phyloP scores from a whole-genome alignment of 2,113 vertebrate genomes.

The Edolisoma coerulescens region DNA sequence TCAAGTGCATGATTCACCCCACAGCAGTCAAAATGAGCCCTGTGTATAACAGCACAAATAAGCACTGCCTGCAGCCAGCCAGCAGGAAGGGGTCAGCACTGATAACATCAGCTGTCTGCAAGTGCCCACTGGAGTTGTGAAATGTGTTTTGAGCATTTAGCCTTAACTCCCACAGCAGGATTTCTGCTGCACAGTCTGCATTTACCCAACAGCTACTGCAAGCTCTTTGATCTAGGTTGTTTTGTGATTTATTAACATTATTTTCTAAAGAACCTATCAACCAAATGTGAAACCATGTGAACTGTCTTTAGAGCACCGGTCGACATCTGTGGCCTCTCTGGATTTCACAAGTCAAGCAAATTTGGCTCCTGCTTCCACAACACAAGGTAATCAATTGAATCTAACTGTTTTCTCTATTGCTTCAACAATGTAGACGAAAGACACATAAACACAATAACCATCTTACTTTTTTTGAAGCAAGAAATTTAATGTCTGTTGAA shows the following conservation, averaged over 20 bases:
- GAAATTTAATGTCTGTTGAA: background rate
- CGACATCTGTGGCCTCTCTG: background rate
- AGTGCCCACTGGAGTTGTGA: background rate
- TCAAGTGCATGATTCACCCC: background rate
- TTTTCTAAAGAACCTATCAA: background rate
- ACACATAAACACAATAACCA: background rate
- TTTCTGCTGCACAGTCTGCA: background rate
- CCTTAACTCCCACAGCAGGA: background rate
- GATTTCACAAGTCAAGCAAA: background rate
- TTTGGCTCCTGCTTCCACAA: background rate
- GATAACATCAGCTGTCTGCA: background rate
- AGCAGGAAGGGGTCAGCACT: background rate
- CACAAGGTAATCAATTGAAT: constrained; percentile 1
- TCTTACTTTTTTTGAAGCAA: background rate
- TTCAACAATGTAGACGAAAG: background rate
- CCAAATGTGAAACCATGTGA: background rate
- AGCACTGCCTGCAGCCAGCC: background rate
- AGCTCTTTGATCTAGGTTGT: background rate
- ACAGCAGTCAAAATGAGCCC: background rate
- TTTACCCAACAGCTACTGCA: background rate
- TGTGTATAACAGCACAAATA: background rate
- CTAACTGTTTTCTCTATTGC: background rate
- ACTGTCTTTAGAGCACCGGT: constrained; percentile 11
- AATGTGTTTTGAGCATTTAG: background rate
- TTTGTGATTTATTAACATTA: background rate